Evolutionary conservation across 1,140 invertebrate genomes (phyloP).

Genomic region (Euschistus heros): DNA sequence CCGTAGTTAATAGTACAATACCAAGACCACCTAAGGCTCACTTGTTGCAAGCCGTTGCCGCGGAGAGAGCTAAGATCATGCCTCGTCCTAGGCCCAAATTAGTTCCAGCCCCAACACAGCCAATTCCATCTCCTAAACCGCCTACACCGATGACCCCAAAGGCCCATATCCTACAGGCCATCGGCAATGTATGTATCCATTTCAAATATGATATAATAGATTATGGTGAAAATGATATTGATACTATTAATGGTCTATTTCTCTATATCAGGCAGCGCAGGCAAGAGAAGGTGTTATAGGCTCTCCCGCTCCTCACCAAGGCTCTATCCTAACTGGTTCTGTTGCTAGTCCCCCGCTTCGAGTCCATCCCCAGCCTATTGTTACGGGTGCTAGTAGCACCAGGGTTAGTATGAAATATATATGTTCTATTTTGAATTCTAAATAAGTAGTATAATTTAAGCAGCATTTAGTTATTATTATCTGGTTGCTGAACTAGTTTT

Average conservation of each 20-base stretch:
- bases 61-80: conserved; percentile 24
- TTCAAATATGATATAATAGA: neutral
- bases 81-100: conserved; percentile 16
- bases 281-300: conserved; percentile 26
- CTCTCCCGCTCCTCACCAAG: conserved; percentile 29
- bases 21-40: conserved; percentile 31
- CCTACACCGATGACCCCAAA: conserved; percentile 30
- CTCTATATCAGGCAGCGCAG: conserved; percentile 19
- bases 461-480: neutral
- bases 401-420: conserved; percentile 28
- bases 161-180: conserved; percentile 30
- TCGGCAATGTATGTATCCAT: conserved; percentile 28
- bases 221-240: conserved; percentile 3
- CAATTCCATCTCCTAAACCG: conserved; percentile 25
- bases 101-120: neutral
- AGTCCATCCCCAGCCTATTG: conserved; percentile 40
- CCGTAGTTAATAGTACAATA: neutral
- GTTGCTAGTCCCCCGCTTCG: conserved; percentile 46
- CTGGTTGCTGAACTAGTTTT: neutral
- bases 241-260: neutral
- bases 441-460: neutral
- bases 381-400: conserved; percentile 37
- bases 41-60: conserved; percentile 37
- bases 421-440: neutral
- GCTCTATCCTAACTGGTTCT: conserved; percentile 38